A percentile compares a stretch with the other conserved stretches of the same genome.
These are phyloP conservation scores for Laterallus jamaicensis DNA, from an alignment of 2,113 vertebrate genomes.

Conservation along the genomic window DNA sequence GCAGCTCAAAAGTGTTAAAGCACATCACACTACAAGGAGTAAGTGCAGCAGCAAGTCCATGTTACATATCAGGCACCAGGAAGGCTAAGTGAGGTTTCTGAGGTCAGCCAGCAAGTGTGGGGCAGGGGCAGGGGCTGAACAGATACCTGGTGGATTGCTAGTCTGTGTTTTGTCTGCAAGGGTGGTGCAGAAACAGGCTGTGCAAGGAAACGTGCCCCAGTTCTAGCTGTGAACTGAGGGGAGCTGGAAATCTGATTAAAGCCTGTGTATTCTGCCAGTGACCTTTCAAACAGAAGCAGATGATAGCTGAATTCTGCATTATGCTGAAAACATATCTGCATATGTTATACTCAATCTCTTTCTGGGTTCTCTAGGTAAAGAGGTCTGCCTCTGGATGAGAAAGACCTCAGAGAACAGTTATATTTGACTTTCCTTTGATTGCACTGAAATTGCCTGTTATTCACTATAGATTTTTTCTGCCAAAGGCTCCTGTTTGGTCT, in stretches of 20 bases:
- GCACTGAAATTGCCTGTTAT: not conserved
- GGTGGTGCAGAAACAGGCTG: not conserved
- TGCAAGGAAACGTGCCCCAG: not conserved
- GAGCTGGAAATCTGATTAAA: not conserved
- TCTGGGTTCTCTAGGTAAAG: not conserved
- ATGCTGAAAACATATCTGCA: too few species aligned
- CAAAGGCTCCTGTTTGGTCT: not conserved
- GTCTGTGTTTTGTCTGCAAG: not conserved
- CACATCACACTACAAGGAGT: not conserved
- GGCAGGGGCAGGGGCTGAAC: not conserved
- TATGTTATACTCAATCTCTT: not conserved
- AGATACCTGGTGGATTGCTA: not conserved
- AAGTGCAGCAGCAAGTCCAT: not conserved
- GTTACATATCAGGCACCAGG: not conserved
- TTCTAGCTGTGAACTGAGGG: accelerated
- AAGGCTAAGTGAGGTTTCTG: not conserved
- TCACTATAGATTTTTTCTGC: not conserved
- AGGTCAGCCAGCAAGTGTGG: not conserved
- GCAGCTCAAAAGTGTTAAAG: not conserved
- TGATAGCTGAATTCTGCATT: not conserved
- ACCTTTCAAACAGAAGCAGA: not conserved
- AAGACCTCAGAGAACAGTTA: not conserved
- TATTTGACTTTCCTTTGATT: not conserved
- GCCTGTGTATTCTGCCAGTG: not conserved
- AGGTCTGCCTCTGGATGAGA: not conserved